phyloP scores from a whole-genome alignment of 1,140 invertebrate species.

The Drosophila suzukii region DNA sequence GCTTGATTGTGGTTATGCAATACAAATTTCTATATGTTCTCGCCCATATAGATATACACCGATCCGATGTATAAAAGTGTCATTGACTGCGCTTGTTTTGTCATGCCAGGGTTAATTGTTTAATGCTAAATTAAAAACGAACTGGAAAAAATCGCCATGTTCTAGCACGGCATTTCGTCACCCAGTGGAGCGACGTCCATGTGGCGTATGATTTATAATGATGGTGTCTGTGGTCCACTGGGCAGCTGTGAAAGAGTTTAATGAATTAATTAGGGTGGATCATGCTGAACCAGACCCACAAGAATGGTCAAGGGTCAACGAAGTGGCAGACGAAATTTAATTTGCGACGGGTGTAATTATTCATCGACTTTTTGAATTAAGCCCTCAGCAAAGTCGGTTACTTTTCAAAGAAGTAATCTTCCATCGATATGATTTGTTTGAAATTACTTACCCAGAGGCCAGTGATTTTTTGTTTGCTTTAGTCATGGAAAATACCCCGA shows the following conservation, averaged over 20 bases:
- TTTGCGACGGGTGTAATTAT: not conserved
- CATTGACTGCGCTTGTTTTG: conserved; percentile 59
- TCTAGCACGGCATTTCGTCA: conserved; percentile 59
- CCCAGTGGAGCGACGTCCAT: conserved; percentile 38
- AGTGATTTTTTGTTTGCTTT: conserved; percentile 17
- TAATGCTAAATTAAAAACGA: conserved; percentile 58
- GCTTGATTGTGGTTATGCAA: conserved; percentile 60
- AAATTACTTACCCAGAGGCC: not conserved
- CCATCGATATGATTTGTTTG: conserved; percentile 28
- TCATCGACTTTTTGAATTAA: not conserved
- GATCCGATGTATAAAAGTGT: conserved; percentile 33
- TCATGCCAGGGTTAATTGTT: conserved; percentile 67
- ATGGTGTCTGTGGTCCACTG: conserved; percentile 10
- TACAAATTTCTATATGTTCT: conserved; percentile 23
- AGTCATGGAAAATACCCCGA: conserved; percentile 32
- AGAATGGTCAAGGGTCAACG: conserved; percentile 34
- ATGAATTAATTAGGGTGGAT: conserved; percentile 43
- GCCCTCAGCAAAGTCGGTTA: not conserved
- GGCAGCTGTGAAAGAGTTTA: conserved; percentile 33
- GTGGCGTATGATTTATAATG: conserved; percentile 50
- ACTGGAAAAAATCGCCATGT: conserved; percentile 49
- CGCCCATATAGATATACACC: not conserved
- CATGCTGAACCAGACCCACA: conserved; percentile 2
- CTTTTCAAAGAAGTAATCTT: not conserved
- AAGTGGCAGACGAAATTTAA: conserved; percentile 37